Base-by-base conservation (phyloP, 1,140 invertebrate genomes). In the Achroia grisella region DNA sequence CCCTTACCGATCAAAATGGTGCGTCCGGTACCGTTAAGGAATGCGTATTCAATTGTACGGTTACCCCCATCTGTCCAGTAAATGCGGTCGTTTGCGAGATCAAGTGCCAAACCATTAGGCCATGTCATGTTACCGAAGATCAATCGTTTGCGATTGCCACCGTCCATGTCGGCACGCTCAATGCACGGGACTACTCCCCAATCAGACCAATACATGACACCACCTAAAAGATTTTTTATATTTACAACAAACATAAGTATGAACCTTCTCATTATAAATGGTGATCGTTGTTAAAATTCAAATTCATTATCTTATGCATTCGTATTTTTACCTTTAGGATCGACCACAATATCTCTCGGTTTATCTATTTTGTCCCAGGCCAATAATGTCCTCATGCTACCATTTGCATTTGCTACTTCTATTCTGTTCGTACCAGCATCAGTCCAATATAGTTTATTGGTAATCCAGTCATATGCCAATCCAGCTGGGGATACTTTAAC, bases 121-220 rank as follows among this genome's bases (percentile, higher is more conserved):
- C 89, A 94, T 2, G 88, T 94, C 70, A 91, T 88, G 58, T 93
- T 91, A 41, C 91, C 90, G 4, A 88, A 88, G 0, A 97, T 89
- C 1, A 94, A 76, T 3, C 89, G 76, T 23, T 81, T 81, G 4
- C 95, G 86, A 14, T 90, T 88, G 2, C 88, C 89, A 0, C 97
- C 96, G 80, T 98, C 95, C 95, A 98, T 95, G 17, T 91, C 91
- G 12, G 95, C 93, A 23, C 90, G 86, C 77, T 97, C 95, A 35
- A 98, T 98, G 68, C 92, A 91, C 1, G 94, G 91, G 15, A 88
- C 86, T 17, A 88, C 86, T 1, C 95, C 94, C 95, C 95, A 97
- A 68, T 97, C 95, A 9, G 92, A 94, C 95, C 95, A 97, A 65
- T 93, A 97, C 91, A 97, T 93, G 3, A 89, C 72, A 4, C 93